Base-by-base conservation (phyloP, 2,888 invertebrate species). In the Dasypogon diadema region DNA sequence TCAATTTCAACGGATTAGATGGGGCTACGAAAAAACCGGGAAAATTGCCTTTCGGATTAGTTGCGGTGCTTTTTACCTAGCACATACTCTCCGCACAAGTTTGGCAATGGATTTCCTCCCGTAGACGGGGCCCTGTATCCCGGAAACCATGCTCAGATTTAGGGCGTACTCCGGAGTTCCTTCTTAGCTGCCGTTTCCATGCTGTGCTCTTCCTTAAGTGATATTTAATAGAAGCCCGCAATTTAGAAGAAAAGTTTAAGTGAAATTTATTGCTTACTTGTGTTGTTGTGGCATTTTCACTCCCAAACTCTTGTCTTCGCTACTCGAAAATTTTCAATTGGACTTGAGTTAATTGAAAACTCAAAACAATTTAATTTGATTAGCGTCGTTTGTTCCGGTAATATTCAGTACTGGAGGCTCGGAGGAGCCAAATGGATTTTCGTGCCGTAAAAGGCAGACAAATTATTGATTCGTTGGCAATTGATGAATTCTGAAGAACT, bases 281-380 rank as follows among this genome's bases (percentile, higher is more conserved):
- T 34, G 70, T 24, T 54, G 54, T 37, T 70, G 34, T 70, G 68
- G 68, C 51, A 30, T 30, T 70, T 34, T 18, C 10, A 16, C n/a
- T 30, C 54, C 10, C 12, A 21, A 21, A 16, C 30, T 54, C 34
- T 54, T 21, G 22, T 30, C 34, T 51, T n/a, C 14, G 10, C n/a
- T 6, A n/a, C 54, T 14, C 14, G 46, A 68, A 48, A 70, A 70
- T 30, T 70, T 70, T 70, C 54, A 30, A 70, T 70, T 70, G 70
- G 70, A 54, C 54, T 21, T 51, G 26, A 51, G 70, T 70, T 70
- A 70, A 70, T 70, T 70, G 70, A 70, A 70, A 51, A 70, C 34
- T 70, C 70, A 70, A 54, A 70, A 70, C 70, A 70, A 54, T 54
- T 70, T 70, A 54, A 70, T 70, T 70, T 70, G 70, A 70, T 70